These are phyloP conservation scores for Azorinus chamasolen DNA, from an alignment of 2,888 invertebrate genomes.

Conservation along the genomic window DNA sequence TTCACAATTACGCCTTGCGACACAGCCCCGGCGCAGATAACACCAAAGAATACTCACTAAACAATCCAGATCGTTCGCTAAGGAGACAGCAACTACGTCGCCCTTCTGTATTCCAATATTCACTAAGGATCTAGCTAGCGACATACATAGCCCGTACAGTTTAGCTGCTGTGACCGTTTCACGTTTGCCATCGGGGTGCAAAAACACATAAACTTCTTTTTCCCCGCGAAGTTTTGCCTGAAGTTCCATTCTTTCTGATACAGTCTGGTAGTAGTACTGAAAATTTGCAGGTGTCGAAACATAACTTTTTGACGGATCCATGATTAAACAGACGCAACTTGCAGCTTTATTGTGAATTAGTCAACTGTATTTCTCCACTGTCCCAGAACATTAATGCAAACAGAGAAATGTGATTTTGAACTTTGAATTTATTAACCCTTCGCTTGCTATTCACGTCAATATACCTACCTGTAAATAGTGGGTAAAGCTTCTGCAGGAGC, in stretches of 20 bases:
- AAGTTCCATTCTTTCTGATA: slow-evolving; percentile 16
- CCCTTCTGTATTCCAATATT: slow-evolving; percentile 35
- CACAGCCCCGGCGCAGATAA: slow-evolving; percentile 33
- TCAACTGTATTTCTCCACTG: no score
- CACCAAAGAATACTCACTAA: slow-evolving; percentile 36
- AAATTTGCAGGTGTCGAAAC: slow-evolving; percentile 22
- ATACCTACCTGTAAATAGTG: no score
- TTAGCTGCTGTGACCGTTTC: slow-evolving; percentile 19
- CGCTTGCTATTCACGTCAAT: no score
- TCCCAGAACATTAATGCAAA: no score
- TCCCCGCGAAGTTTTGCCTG: slow-evolving; percentile 23
- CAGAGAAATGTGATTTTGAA: no score
- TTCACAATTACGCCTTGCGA: slow-evolving; percentile 8
- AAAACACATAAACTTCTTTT: slow-evolving; percentile 40
- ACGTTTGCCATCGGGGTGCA: slow-evolving; percentile 27
- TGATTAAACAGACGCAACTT: no score
- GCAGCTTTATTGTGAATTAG: no score
- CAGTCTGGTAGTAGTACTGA: slow-evolving; percentile 17
- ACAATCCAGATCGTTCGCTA: slow-evolving; percentile 35
- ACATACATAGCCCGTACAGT: slow-evolving; percentile 4
- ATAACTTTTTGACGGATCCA: slow-evolving; percentile 14
- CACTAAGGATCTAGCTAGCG: slow-evolving; percentile 19
- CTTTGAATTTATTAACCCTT: no score
- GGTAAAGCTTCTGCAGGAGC: no score
- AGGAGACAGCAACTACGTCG: slow-evolving; percentile 42